These are phyloP conservation scores for Premnoplex brunnescens DNA, from an alignment of 2,797 vertebrate species.

Conservation along the genomic window DNA sequence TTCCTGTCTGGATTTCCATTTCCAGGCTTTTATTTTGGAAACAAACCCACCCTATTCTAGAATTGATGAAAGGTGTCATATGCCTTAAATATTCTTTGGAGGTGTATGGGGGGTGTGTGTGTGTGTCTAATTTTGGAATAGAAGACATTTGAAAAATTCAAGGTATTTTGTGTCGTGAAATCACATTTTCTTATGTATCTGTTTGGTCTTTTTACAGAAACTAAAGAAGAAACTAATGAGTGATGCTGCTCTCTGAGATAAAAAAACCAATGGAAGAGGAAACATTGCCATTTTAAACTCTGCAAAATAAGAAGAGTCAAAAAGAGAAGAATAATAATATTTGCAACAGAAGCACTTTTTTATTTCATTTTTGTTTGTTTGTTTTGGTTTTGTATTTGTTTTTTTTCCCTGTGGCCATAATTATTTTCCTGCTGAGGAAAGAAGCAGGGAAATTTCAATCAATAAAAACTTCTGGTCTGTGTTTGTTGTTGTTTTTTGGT, in stretches of 20 bases:
- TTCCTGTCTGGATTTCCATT: neutral
- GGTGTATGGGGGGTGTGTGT: neutral
- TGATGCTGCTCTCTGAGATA: neutral
- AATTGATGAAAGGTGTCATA: neutral
- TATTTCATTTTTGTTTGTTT: neutral
- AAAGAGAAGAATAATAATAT: neutral
- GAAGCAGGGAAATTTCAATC: neutral
- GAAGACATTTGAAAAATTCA: neutral
- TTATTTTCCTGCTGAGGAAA: slow-evolving; percentile 13
- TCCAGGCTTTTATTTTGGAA: neutral
- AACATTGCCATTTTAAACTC: neutral
- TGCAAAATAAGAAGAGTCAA: neutral
- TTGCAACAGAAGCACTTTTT: neutral
- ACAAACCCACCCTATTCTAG: neutral
- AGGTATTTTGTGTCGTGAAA: neutral
- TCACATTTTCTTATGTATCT: neutral
- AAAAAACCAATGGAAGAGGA: neutral
- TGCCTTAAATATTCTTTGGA: neutral
- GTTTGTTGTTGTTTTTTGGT: neutral
- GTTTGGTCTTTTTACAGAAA: neutral
- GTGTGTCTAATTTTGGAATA: neutral
- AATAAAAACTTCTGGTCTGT: neutral
- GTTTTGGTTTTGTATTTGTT: neutral
- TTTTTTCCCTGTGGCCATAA: neutral
- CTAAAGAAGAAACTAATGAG: neutral